Conservation (phyloP, 92 coral and sea anemone species). For the Parazoanthus atlanticus region DNA sequence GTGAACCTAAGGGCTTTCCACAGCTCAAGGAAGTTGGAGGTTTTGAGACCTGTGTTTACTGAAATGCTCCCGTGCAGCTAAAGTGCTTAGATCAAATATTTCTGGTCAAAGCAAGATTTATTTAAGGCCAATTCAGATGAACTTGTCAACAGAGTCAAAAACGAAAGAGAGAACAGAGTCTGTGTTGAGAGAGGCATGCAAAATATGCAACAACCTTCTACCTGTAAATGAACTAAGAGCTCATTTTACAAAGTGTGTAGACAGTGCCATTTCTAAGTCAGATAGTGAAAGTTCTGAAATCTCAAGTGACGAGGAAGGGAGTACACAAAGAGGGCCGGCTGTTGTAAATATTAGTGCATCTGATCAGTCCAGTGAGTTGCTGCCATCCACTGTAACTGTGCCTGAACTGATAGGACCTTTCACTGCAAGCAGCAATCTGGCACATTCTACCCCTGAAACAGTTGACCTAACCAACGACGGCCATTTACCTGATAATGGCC, state of each 20-base stretch:
- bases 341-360: neutral
- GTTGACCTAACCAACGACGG: too few relatives aligned
- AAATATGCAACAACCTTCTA: slow-evolving; percentile 30
- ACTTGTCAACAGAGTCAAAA: slow-evolving; percentile 37
- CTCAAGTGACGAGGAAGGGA: slow-evolving; percentile 10
- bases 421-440: slow-evolving; percentile 11
- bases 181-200: slow-evolving; percentile 39
- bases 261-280: slow-evolving; percentile 18
- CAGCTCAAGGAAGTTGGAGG: slow-evolving; percentile 37
- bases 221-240: slow-evolving; percentile 46
- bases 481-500: too few relatives aligned
- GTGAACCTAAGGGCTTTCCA: slow-evolving; percentile 34
- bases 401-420: slow-evolving; percentile 14
- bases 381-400: slow-evolving; percentile 1
- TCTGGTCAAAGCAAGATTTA: slow-evolving; percentile 39
- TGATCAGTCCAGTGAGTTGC: neutral
- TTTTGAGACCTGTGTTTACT: slow-evolving; percentile 34
- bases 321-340: slow-evolving; percentile 7
- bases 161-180: slow-evolving; percentile 31
- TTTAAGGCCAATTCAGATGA: slow-evolving; percentile 37
- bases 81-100: slow-evolving; percentile 7
- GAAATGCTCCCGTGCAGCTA: slow-evolving; percentile 40
- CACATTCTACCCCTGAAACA: neutral
- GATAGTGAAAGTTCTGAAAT: slow-evolving; percentile 11
- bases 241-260: slow-evolving; percentile 37